phyloP scores from a whole-genome alignment of 2,113 vertebrate genomes.

The Spea multiplicata region DNA sequence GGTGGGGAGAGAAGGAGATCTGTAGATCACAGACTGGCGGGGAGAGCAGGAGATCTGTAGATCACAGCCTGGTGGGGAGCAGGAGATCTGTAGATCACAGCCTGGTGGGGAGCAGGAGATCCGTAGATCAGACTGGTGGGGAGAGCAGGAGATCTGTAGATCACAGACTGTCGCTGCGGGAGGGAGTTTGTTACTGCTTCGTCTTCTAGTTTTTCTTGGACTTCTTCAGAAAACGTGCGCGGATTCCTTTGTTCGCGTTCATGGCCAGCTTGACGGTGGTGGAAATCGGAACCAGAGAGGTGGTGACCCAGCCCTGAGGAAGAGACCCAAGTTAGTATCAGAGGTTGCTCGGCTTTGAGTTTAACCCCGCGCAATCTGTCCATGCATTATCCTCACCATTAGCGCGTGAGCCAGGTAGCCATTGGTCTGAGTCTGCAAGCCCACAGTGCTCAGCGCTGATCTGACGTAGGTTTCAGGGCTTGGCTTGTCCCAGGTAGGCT shows the following conservation, averaged over 20 bases:
- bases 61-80: too few relatives aligned
- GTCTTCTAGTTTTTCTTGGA: conserved; percentile 79
- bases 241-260: conserved; percentile 59
- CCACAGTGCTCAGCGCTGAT: conserved; percentile 80
- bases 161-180: too few relatives aligned
- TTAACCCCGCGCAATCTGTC: not conserved
- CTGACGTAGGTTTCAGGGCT: conserved; percentile 74
- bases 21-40: too few relatives aligned
- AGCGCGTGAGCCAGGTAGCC: conserved; percentile 83
- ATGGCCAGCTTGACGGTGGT: conserved; percentile 57
- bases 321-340: not conserved
- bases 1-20: too few relatives aligned
- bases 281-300: conserved; percentile 64
- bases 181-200: not conserved
- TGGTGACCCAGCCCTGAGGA: conserved; percentile 31
- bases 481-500: conserved; percentile 72
- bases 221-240: conserved; percentile 77
- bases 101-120: too few relatives aligned
- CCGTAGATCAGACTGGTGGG: too few relatives aligned
- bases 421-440: conserved; percentile 75
- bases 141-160: too few relatives aligned
- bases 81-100: too few relatives aligned
- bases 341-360: not conserved
- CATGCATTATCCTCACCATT: conserved; percentile 66
- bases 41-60: not conserved